phyloP scores from a whole-genome alignment of 1,140 invertebrate species.

The Globodera ellingtonae region DNA sequence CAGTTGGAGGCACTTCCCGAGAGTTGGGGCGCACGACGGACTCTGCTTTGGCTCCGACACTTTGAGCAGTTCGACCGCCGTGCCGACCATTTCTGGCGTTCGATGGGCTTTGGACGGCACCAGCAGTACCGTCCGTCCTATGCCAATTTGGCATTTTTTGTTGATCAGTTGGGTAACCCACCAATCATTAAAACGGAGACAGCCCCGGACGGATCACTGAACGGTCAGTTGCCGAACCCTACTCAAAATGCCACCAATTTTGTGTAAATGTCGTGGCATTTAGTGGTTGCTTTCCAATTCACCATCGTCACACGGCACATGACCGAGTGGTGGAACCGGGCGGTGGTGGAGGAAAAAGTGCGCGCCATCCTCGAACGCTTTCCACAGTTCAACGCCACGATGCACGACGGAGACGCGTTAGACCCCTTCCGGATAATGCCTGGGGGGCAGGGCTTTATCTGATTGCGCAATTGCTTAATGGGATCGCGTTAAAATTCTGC shows the following conservation, averaged over 20 bases:
- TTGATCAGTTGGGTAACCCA: slow-evolving; percentile 55
- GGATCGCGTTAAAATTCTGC: no score
- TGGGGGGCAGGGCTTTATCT: neutral
- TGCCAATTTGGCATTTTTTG: slow-evolving; percentile 54
- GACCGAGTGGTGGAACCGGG: slow-evolving; percentile 62
- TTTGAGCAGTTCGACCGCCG: slow-evolving; percentile 57
- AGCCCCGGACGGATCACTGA: slow-evolving; percentile 1
- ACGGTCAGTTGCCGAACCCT: neutral
- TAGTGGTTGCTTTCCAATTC: slow-evolving; percentile 54
- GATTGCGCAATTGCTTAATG: neutral
- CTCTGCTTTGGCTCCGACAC: slow-evolving; percentile 54
- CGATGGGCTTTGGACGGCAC: slow-evolving; percentile 35
- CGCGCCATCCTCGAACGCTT: slow-evolving; percentile 48
- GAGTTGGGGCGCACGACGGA: slow-evolving; percentile 56
- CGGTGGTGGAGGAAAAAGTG: slow-evolving; percentile 52
- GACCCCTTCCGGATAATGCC: no score
- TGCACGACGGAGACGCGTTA: slow-evolving; percentile 39
- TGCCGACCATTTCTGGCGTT: slow-evolving; percentile 29
- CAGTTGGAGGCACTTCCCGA: slow-evolving; percentile 58
- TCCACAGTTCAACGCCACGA: slow-evolving; percentile 31
- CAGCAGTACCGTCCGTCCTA: slow-evolving; percentile 39
- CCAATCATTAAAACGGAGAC: slow-evolving; percentile 45
- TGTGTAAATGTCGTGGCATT: neutral
- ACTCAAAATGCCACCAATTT: neutral
- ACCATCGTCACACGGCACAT: slow-evolving; percentile 56